These are phyloP conservation scores for Lucilia cuprina DNA, from an alignment of 1,140 invertebrate species.

Conservation along the genomic window DNA sequence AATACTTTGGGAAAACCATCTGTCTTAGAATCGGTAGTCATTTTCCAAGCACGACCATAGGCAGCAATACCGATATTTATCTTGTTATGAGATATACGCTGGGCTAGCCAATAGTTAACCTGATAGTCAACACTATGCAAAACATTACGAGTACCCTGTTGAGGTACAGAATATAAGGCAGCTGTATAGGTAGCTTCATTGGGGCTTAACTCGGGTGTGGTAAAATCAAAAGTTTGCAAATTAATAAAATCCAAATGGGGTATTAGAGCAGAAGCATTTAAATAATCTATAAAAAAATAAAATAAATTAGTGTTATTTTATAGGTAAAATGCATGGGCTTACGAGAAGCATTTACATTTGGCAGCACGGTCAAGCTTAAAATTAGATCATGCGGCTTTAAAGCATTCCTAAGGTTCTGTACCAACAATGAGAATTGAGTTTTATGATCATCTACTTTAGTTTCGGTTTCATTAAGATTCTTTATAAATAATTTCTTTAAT, in stretches of 20 bases:
- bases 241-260: constrained; percentile 80
- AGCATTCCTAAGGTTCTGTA: constrained; percentile 74
- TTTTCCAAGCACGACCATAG: constrained; percentile 83
- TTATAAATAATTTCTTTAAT: constrained; percentile 75
- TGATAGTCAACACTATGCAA: constrained; percentile 72
- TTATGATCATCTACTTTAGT: constrained; percentile 77
- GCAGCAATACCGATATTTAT: constrained; percentile 83
- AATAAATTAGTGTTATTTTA: neutral
- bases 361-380: constrained; percentile 74
- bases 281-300: constrained; percentile 71
- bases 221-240: constrained; percentile 79
- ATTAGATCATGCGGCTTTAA: constrained; percentile 70
- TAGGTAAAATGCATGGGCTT: neutral
- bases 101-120: constrained; percentile 69
- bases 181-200: constrained; percentile 78
- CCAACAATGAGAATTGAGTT: constrained; percentile 74
- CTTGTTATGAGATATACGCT: constrained; percentile 73
- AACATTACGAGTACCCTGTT: constrained; percentile 65
- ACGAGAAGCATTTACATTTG: constrained; percentile 68
- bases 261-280: constrained; percentile 74
- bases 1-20: constrained; percentile 75
- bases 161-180: constrained; percentile 74
- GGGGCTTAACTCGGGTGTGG: constrained; percentile 75
- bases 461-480: constrained; percentile 70
- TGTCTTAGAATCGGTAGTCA: constrained; percentile 74